Conservation (phyloP, 1,140 invertebrate species). For the Aphelenchoides besseyi region DNA sequence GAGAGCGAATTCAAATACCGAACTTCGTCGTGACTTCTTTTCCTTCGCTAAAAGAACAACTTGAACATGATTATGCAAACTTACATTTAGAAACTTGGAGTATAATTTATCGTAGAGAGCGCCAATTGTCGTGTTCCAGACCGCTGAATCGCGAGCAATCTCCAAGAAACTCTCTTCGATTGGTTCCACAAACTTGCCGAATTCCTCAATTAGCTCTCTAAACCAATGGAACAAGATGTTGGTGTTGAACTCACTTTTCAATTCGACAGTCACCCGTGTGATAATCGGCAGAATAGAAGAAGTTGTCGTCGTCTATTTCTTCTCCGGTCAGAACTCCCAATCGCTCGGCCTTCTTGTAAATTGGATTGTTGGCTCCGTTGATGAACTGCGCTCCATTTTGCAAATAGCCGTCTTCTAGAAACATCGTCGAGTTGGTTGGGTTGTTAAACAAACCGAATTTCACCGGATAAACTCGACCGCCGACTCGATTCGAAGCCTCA, state of each 20-base stretch:
- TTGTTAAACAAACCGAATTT: conserved; percentile 28
- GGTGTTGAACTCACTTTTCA: neutral
- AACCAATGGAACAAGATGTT: neutral
- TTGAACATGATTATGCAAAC: neutral
- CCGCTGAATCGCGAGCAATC: conserved; percentile 16
- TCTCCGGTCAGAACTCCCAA: conserved; percentile 28
- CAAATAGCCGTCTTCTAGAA: conserved; percentile 31
- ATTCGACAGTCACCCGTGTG: neutral
- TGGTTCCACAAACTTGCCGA: conserved; percentile 13
- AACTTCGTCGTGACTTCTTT: neutral
- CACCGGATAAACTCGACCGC: conserved; percentile 35
- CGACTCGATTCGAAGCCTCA: conserved; percentile 33
- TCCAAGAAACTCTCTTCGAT: conserved; percentile 21
- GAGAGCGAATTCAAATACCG: conserved; percentile 4
- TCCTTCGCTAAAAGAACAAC: conserved; percentile 1
- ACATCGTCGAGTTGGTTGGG: neutral
- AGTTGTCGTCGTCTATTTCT: conserved; percentile 23
- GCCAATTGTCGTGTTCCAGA: conserved; percentile 27
- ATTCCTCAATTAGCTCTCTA: conserved; percentile 12
- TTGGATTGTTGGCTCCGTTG: conserved; percentile 34
- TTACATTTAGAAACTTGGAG: conserved; percentile 22
- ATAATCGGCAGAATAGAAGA: conserved; percentile 7
- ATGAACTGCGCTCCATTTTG: conserved; percentile 41
- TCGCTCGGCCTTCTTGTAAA: conserved; percentile 24
- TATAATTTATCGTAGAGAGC: conserved; percentile 23